Conservation (phyloP, 2,113 vertebrate species). For the Laterallus jamaicensis region DNA sequence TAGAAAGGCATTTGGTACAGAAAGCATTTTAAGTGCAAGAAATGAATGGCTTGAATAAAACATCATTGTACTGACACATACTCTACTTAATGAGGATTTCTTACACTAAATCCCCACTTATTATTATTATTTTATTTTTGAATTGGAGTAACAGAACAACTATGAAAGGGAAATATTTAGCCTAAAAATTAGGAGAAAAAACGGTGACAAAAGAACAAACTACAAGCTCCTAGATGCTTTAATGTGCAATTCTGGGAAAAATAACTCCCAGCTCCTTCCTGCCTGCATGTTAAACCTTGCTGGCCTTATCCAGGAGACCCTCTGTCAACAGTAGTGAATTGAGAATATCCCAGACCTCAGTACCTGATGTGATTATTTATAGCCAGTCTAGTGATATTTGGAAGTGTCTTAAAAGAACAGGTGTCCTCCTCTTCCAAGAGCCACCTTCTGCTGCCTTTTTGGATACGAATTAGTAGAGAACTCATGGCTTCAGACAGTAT, state of each 20-base stretch:
- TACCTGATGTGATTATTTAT: not conserved
- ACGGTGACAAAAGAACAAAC: not conserved
- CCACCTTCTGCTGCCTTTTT: not conserved
- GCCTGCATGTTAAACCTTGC: not conserved
- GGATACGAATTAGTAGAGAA: not conserved
- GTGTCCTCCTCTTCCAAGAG: not conserved
- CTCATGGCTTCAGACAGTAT: not conserved
- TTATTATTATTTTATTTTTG: not conserved
- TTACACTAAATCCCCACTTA: not conserved
- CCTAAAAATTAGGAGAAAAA: not conserved
- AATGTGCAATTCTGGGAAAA: not conserved
- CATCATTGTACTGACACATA: not conserved
- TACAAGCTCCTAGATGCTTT: not conserved
- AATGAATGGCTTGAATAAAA: constrained; percentile 34
- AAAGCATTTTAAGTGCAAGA: constrained; percentile 16
- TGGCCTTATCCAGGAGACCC: not conserved
- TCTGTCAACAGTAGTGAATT: not conserved
- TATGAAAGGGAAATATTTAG: constrained; percentile 26
- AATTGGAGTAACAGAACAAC: not conserved
- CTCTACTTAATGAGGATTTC: constrained; percentile 25
- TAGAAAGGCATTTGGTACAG: constrained; percentile 13
- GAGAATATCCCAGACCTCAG: not conserved
- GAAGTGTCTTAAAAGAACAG: not conserved
- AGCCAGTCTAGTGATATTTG: not conserved
- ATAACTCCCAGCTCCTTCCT: not conserved